phyloP scores from a whole-genome alignment of 2,888 invertebrate genomes.

The Psylliodes chrysocephalus region DNA sequence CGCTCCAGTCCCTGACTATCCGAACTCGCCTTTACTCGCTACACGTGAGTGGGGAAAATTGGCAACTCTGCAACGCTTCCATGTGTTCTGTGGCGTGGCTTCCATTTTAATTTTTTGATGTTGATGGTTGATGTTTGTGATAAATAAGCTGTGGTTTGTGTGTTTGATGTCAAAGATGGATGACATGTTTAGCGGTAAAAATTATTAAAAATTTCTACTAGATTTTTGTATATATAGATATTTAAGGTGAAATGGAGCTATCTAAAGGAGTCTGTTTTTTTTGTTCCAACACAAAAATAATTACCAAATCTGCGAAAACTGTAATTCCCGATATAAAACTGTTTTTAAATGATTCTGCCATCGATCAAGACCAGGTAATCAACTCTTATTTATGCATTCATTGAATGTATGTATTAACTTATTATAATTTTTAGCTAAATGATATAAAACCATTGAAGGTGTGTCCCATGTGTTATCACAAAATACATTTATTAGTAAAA shows the following conservation, averaged over 20 bases:
- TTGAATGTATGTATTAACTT: background rate
- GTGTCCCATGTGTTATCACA: constrained; percentile 26
- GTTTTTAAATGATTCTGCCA: background rate
- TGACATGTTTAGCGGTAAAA: too few species aligned
- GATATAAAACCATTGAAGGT: constrained; percentile 14
- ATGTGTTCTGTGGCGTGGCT: too few species aligned
- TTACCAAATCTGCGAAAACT: background rate
- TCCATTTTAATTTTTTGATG: too few species aligned
- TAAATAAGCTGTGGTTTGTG: too few species aligned
- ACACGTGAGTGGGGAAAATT: too few species aligned
- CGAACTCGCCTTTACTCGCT: too few species aligned
- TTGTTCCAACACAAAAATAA: constrained; percentile 15
- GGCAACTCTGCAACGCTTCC: too few species aligned
- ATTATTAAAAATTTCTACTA: too few species aligned
- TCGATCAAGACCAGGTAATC: constrained; percentile 5
- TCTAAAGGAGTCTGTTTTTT: constrained; percentile 15
- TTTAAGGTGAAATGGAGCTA: constrained; percentile 3
- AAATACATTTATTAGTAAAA: constrained; percentile 21
- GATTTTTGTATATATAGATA: too few species aligned
- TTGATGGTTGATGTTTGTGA: too few species aligned
- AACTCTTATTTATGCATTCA: background rate
- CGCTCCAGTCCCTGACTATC: too few species aligned
- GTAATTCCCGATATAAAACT: background rate
- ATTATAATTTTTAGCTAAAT: constrained; percentile 20
- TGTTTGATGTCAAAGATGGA: too few species aligned